Evolutionary conservation across 2,113 vertebrate genomes (phyloP).

Genomic region (Papio anubis): DNA sequence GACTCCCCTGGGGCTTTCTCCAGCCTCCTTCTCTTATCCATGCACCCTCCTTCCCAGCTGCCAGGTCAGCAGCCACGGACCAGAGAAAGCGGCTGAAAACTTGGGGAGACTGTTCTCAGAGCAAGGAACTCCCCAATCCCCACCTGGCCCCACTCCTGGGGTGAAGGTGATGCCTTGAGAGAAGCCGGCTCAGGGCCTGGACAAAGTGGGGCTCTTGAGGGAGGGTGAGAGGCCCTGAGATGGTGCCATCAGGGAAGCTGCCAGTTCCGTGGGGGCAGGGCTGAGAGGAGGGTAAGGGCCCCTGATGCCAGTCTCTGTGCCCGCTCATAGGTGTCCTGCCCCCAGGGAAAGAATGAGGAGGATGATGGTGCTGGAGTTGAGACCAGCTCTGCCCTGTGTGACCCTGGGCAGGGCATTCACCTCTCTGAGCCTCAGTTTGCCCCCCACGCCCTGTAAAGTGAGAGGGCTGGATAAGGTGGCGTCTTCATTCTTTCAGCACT

Average conservation of each 20-base stretch:
- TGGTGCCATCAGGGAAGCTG: neutral
- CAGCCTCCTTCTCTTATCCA: neutral
- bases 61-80: too few species aligned
- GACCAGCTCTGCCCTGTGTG: neutral
- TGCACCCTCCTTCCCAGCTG: neutral
- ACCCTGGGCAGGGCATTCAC: neutral
- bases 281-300: too few species aligned
- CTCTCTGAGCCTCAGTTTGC: neutral
- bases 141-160: neutral
- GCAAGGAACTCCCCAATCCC: neutral
- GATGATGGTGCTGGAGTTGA: too few species aligned
- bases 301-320: neutral
- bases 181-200: neutral
- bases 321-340: neutral
- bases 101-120: neutral
- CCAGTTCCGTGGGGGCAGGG: neutral
- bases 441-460: neutral
- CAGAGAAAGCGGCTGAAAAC: neutral
- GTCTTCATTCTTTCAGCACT: neutral
- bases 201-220: neutral
- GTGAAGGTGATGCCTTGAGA: neutral
- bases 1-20: neutral
- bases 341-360: neutral
- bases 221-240: neutral
- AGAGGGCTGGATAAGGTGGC: neutral